Conservation (phyloP, 2,113 vertebrate genomes). For the Plotosus lineatus region DNA sequence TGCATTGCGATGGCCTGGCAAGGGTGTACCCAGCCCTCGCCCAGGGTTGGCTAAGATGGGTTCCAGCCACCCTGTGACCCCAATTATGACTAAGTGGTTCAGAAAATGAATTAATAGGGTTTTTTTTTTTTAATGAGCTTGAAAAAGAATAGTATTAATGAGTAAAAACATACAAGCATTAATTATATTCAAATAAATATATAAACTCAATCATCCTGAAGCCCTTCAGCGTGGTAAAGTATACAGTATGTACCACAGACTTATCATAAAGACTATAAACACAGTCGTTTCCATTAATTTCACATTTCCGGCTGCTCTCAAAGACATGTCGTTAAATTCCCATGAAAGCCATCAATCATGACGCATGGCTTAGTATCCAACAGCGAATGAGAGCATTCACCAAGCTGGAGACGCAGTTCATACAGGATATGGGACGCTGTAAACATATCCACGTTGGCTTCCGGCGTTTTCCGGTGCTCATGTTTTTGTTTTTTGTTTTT, state of each 20-base stretch:
- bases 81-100: no score
- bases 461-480: neutral
- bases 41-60: no score
- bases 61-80: no score
- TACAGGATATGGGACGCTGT: neutral
- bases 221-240: neutral
- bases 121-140: no score
- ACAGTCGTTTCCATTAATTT: constrained; percentile 13
- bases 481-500: neutral
- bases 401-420: neutral
- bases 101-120: no score
- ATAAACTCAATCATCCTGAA: neutral
- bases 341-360: constrained; percentile 29
- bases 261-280: neutral
- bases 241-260: neutral
- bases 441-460: constrained; percentile 4
- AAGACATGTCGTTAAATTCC: constrained; percentile 27
- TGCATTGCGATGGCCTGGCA: no score
- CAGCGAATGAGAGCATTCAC: neutral
- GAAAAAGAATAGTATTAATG: neutral
- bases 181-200: neutral
- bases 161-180: neutral
- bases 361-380: neutral
- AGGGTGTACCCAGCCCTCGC: no score
- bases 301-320: neutral